phyloP scores from a whole-genome alignment of 2,797 vertebrate genomes.

The Phataginus tetradactyla region DNA sequence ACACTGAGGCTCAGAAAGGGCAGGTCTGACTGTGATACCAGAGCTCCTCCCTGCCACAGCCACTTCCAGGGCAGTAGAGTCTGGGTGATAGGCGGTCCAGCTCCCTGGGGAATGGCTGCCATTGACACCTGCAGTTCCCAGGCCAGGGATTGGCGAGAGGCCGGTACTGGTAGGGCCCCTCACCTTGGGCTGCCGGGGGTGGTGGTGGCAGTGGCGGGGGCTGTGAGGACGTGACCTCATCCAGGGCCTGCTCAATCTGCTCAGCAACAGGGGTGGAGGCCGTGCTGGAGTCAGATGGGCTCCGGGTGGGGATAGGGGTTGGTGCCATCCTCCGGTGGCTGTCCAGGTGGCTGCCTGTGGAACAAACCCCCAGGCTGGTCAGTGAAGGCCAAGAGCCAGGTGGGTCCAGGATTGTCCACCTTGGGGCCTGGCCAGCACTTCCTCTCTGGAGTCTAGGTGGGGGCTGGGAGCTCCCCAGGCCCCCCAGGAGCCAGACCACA shows the following conservation, averaged over 20 bases:
- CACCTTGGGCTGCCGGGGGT: conserved; percentile 63
- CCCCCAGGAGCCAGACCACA: conserved; percentile 58
- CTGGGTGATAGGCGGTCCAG: background rate
- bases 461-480: conserved; percentile 70
- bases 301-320: conserved; percentile 84
- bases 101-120: background rate
- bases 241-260: conserved; percentile 77
- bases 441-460: conserved; percentile 62
- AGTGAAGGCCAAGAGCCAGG: conserved; percentile 22
- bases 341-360: conserved; percentile 87
- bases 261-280: conserved; percentile 83
- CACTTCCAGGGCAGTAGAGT: background rate
- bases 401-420: conserved; percentile 49
- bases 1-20: background rate
- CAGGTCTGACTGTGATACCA: background rate
- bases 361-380: conserved; percentile 69
- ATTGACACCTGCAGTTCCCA: background rate
- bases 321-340: conserved; percentile 87
- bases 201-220: conserved; percentile 65
- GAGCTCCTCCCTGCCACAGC: background rate
- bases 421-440: conserved; percentile 77
- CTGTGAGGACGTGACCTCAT: conserved; percentile 74
- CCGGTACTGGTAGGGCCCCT: background rate
- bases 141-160: background rate
- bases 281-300: conserved; percentile 86